Conservation (phyloP, 2,113 vertebrate species). For the Cyprinodon tularosa region DNA sequence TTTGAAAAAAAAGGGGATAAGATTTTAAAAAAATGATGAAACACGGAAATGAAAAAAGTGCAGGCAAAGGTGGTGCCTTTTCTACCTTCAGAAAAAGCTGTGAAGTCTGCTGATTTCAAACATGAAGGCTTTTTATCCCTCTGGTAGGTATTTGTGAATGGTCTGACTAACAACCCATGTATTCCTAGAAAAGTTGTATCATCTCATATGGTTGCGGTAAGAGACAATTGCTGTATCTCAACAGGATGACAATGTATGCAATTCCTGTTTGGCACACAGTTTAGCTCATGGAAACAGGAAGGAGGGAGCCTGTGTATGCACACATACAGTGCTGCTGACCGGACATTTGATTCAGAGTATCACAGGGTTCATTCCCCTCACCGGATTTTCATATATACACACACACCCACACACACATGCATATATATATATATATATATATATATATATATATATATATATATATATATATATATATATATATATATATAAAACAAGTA, state of each 20-base stretch:
- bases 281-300: conserved; percentile 75
- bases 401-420: background rate
- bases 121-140: conserved; percentile 36
- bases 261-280: conserved; percentile 75
- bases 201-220: conserved; percentile 19
- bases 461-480: too few relatives aligned
- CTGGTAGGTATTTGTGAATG: conserved; percentile 35
- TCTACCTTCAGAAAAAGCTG: conserved; percentile 61
- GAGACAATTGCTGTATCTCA: conserved; percentile 52
- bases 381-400: conserved; percentile 57
- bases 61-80: conserved; percentile 42
- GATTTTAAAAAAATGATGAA: conserved; percentile 41
- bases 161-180: conserved; percentile 52
- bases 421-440: background rate
- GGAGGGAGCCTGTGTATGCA: conserved; percentile 14
- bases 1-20: conserved; percentile 52
- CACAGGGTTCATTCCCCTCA: conserved; percentile 34
- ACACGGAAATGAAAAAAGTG: conserved; percentile 63
- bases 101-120: conserved; percentile 43
- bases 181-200: conserved; percentile 48
- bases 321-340: conserved; percentile 52
- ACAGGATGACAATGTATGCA: conserved; percentile 61
- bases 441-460: too few relatives aligned
- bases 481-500: too few relatives aligned
- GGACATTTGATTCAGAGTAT: conserved; percentile 42